phyloP scores from a whole-genome alignment of 2,888 invertebrate genomes.

The Cosmia pyralina region DNA sequence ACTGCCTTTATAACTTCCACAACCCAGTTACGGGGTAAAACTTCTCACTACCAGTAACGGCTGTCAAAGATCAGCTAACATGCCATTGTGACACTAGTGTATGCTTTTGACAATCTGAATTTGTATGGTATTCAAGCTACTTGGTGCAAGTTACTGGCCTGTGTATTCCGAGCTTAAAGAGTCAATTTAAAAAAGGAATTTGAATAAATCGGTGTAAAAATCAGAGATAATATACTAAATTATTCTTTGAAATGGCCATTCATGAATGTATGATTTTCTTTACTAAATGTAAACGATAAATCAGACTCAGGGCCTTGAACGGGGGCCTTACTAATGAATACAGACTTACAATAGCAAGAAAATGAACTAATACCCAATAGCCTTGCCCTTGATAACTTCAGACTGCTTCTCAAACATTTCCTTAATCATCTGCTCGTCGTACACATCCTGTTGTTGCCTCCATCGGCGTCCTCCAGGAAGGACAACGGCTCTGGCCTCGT shows the following conservation, averaged over 20 bases:
- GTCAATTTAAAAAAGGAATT: no score
- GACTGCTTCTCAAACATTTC: constrained; percentile 96
- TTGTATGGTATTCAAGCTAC: neutral
- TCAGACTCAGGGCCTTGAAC: neutral
- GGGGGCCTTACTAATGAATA: neutral
- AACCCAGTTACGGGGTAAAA: neutral
- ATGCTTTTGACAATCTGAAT: neutral
- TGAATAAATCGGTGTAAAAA: no score
- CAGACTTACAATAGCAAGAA: neutral
- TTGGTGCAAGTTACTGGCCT: neutral
- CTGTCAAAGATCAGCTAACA: no score
- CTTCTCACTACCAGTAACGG: no score
- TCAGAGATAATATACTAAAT: no score
- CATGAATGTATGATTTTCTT: constrained; percentile 8
- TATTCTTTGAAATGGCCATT: neutral
- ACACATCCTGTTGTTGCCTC: constrained; percentile 96
- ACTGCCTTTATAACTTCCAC: neutral
- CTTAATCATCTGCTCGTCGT: constrained; percentile 96
- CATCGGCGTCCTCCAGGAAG: constrained; percentile 94
- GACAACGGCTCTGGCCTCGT: constrained; percentile 92
- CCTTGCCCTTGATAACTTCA: constrained; percentile 95
- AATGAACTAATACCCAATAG: constrained; percentile 93
- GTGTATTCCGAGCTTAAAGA: neutral
- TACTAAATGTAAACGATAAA: neutral
- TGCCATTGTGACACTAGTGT: no score